Conservation (phyloP, 2,113 vertebrate species). For the Malurus alboscapulatus region DNA sequence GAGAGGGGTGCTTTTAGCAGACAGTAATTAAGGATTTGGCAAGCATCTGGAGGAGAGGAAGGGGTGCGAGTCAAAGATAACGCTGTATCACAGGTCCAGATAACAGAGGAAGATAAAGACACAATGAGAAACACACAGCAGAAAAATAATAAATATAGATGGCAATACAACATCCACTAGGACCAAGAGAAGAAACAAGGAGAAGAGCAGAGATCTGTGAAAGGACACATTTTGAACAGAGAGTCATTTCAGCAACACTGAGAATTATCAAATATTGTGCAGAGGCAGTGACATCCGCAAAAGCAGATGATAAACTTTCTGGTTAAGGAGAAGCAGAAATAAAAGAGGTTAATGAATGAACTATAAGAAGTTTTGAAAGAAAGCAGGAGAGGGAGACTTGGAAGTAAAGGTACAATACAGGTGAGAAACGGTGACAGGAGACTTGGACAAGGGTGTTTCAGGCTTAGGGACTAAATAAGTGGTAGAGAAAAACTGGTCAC, state of each 20-base stretch:
- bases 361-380: neutral
- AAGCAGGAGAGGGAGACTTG: neutral
- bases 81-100: neutral
- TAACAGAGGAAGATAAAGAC: slow-evolving; percentile 2
- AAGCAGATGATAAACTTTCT: slow-evolving; percentile 1
- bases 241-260: neutral
- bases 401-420: neutral
- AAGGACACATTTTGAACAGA: neutral
- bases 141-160: neutral
- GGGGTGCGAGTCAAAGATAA: slow-evolving; percentile 39
- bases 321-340: neutral
- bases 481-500: neutral
- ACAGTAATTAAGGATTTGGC: slow-evolving; percentile 32
- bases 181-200: neutral
- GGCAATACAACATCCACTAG: neutral
- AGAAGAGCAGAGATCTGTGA: neutral
- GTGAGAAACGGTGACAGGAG: fast-evolving
- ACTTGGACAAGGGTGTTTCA: neutral
- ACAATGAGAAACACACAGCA: neutral
- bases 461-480: neutral
- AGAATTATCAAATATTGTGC: neutral
- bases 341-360: slow-evolving; percentile 35
- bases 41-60: slow-evolving; percentile 32
- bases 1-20: slow-evolving; percentile 15
- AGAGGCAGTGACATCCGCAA: neutral